These are phyloP conservation scores for Cynopterus brachyotis DNA, from an alignment of 2,113 vertebrate genomes.

Conservation along the genomic window DNA sequence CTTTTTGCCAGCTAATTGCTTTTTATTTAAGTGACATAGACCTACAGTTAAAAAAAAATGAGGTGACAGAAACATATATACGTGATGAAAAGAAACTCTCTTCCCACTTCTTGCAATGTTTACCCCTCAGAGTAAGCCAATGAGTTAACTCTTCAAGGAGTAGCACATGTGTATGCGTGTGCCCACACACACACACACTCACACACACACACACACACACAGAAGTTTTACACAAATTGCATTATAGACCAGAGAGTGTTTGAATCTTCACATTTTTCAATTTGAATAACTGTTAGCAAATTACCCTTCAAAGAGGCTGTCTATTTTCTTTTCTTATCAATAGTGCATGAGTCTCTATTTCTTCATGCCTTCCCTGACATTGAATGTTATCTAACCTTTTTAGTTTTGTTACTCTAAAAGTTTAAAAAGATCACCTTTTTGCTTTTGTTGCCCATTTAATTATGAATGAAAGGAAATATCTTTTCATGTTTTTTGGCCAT, in stretches of 20 bases:
- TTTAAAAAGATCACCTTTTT: background rate
- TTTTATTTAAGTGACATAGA: slow-evolving; percentile 3
- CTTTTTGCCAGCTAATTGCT: background rate
- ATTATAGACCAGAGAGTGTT: background rate
- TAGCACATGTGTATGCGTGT: no score
- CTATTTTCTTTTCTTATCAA: background rate
- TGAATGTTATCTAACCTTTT: background rate
- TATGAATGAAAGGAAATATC: background rate
- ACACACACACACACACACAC: background rate
- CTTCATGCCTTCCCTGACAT: background rate
- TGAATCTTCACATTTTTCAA: background rate
- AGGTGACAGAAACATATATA: background rate
- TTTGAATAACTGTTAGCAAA: background rate
- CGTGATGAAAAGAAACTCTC: background rate
- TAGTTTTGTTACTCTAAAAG: background rate
- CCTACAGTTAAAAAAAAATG: background rate
- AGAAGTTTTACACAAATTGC: background rate
- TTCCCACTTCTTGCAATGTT: background rate
- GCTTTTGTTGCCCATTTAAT: background rate
- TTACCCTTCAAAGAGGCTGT: background rate
- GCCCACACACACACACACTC: fast-evolving
- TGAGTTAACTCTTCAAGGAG: background rate
- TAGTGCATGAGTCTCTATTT: background rate
- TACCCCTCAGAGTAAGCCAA: background rate
- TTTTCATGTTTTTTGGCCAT: background rate